phyloP scores from a whole-genome alignment of 2,888 invertebrate genomes.

The Octodonta nipae region DNA sequence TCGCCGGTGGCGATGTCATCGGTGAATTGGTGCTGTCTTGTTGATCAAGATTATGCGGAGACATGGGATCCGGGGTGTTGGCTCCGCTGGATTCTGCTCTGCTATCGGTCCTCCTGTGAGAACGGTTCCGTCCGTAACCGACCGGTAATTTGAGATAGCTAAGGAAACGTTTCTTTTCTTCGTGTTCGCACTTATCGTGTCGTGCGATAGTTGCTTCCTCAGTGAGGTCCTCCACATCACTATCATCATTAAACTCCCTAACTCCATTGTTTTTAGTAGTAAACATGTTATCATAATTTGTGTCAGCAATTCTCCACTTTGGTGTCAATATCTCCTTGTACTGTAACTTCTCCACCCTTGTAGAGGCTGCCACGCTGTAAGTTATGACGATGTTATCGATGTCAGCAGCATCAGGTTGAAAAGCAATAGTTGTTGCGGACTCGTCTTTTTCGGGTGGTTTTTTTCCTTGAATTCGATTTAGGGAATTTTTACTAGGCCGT shows the following conservation, averaged over 20 bases:
- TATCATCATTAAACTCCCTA: slow-evolving; percentile 41
- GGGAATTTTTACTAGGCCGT: slow-evolving; percentile 24
- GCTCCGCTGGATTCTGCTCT: slow-evolving; percentile 56
- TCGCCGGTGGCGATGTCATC: slow-evolving; percentile 40
- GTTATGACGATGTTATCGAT: slow-evolving; percentile 98
- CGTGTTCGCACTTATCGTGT: slow-evolving; percentile 64
- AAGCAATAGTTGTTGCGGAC: too few relatives aligned
- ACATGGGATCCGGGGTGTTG: slow-evolving; percentile 58
- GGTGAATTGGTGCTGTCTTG: slow-evolving; percentile 26
- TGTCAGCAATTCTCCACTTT: slow-evolving; percentile 67
- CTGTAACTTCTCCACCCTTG: slow-evolving; percentile 77
- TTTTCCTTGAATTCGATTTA: slow-evolving; percentile 23
- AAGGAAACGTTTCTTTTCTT: slow-evolving; percentile 67
- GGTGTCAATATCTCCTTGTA: slow-evolving; percentile 95
- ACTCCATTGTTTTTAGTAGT: slow-evolving; percentile 39
- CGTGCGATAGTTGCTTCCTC: slow-evolving; percentile 57
- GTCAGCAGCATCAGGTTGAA: slow-evolving; percentile 78
- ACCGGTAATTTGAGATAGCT: slow-evolving; percentile 40
- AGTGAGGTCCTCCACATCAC: slow-evolving; percentile 62
- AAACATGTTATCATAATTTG: slow-evolving; percentile 36
- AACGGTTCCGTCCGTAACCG: slow-evolving; percentile 39
- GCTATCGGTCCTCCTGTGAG: slow-evolving; percentile 53
- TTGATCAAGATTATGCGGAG: slow-evolving; percentile 41
- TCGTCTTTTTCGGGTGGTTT: slow-evolving; percentile 23
- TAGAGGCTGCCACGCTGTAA: slow-evolving; percentile 77